phyloP scores from a whole-genome alignment of 53 echinoderm and acorn worm species.

The Echinarachnius parma region DNA sequence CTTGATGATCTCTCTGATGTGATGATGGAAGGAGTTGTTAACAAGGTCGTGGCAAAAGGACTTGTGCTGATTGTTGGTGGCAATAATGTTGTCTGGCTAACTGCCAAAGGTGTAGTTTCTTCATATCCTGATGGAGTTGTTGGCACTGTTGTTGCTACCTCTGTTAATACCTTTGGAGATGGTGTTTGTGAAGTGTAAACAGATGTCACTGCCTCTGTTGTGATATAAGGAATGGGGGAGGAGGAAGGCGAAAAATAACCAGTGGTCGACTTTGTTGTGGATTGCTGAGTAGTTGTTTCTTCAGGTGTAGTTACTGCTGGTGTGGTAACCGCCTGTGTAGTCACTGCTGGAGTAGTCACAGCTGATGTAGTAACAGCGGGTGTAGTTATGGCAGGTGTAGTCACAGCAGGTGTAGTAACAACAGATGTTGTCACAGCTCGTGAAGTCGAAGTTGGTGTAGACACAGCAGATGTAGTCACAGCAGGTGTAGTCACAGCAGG shows the following conservation, averaged over 20 bases:
- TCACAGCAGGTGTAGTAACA: neutral
- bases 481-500: constrained; percentile 4
- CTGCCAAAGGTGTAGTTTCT: too few relatives aligned
- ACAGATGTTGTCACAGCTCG: constrained; percentile 6
- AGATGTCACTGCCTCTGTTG: neutral
- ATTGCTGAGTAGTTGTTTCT: neutral
- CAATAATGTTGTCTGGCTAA: too few relatives aligned
- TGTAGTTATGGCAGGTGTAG: neutral
- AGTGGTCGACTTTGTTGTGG: neutral
- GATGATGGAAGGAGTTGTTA: too few relatives aligned
- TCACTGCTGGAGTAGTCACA: neutral
- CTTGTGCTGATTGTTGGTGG: too few relatives aligned
- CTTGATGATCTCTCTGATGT: too few relatives aligned
- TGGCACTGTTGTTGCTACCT: too few relatives aligned
- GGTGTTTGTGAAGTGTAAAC: neutral
- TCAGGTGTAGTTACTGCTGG: neutral
- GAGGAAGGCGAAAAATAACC: neutral
- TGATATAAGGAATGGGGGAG: neutral
- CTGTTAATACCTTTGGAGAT: too few relatives aligned
- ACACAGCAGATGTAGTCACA: neutral
- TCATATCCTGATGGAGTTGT: too few relatives aligned
- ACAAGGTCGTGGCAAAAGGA: too few relatives aligned
- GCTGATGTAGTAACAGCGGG: neutral
- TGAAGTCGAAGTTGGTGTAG: neutral
- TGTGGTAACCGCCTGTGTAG: constrained; percentile 15